Conservation (phyloP, 2,113 vertebrate genomes). For the Vombatus ursinus region DNA sequence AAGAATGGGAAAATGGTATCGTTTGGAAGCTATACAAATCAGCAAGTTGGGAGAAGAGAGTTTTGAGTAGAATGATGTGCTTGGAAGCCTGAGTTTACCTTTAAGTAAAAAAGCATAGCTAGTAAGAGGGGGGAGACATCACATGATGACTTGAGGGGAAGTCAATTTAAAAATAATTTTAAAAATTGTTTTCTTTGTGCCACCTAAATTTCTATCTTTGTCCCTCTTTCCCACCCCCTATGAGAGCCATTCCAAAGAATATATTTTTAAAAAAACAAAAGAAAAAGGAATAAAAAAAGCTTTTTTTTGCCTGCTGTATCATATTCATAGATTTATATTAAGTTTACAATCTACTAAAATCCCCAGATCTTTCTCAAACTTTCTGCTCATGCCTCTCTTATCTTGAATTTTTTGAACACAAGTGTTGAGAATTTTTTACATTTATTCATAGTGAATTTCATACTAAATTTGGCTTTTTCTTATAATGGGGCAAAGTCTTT, state of each 20-base stretch:
- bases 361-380: not conserved
- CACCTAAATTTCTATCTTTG: not conserved
- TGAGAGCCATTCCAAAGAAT: too few species aligned
- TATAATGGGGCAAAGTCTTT: not conserved
- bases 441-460: not conserved
- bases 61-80: not conserved
- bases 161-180: not conserved
- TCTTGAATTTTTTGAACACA: not conserved
- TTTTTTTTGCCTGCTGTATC: not conserved
- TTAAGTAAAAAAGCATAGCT: not conserved
- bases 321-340: not conserved
- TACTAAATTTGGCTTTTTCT: not conserved
- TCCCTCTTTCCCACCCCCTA: not conserved
- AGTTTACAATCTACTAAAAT: not conserved
- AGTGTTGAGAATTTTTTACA: not conserved
- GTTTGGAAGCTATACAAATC: too few species aligned
- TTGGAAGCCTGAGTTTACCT: not conserved
- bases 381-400: not conserved
- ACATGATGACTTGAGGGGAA: not conserved
- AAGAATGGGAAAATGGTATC: not conserved
- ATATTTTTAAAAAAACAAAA: not conserved
- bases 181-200: not conserved
- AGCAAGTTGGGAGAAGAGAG: not conserved
- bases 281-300: not conserved
- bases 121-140: not conserved